These are phyloP conservation scores for Hydrocynus forskahlii DNA, from an alignment of 2,797 vertebrate species.

Conservation along the genomic window DNA sequence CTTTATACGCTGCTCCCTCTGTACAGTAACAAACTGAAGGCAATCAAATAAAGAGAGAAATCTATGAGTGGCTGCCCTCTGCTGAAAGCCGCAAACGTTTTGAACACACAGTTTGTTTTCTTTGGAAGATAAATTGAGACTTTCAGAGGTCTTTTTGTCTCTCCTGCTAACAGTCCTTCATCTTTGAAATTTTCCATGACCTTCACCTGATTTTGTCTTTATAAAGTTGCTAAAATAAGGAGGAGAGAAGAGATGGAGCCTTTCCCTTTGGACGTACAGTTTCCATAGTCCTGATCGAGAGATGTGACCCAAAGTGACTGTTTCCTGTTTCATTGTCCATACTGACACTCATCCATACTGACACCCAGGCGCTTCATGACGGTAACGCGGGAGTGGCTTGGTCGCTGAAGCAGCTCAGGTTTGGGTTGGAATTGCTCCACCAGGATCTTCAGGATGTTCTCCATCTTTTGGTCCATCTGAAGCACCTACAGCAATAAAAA, in stretches of 20 bases:
- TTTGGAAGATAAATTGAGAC: conserved; percentile 19
- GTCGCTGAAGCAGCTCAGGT: conserved; percentile 65
- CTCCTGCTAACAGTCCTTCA: neutral
- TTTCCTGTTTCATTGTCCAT: conserved; percentile 65
- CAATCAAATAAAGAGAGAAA: conserved; percentile 22
- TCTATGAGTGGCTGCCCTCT: conserved; percentile 12
- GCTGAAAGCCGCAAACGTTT: conserved; percentile 16
- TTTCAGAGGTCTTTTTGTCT: neutral
- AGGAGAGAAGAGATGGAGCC: neutral
- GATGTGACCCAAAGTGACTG: neutral
- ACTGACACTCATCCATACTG: conserved; percentile 76
- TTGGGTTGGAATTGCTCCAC: conserved; percentile 73
- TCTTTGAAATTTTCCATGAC: neutral
- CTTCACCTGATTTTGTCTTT: neutral
- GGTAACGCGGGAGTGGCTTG: conserved; percentile 67
- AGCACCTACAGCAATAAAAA: conserved; percentile 66
- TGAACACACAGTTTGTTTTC: conserved; percentile 13
- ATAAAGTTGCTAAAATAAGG: neutral
- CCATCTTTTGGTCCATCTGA: conserved; percentile 78
- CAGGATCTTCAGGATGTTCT: conserved; percentile 74
- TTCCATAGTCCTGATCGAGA: neutral
- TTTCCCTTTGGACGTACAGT: neutral
- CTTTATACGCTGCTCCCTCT: conserved; percentile 17
- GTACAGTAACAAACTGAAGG: conserved; percentile 3
- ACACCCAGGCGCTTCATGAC: conserved; percentile 72